A percentile compares a stretch with the other conserved stretches of the same genome.
Conservation (phyloP, 2,888 invertebrate genomes). For the Chrysodeixis includens region DNA sequence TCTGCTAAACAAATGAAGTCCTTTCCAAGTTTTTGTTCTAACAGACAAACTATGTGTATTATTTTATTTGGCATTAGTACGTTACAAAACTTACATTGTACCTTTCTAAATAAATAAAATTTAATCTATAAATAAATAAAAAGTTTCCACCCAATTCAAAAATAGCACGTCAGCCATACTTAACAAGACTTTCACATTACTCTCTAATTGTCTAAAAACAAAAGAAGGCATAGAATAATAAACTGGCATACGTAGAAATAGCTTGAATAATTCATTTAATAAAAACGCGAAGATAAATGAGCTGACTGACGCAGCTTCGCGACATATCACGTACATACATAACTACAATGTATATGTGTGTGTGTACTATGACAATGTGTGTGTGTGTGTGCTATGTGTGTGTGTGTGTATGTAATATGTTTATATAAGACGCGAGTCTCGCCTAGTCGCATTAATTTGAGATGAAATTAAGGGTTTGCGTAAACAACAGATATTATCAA, state of each 20-base stretch:
- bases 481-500: constrained; percentile 1
- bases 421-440: constrained; percentile 10
- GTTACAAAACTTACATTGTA: too few species aligned
- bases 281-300: constrained; percentile 66
- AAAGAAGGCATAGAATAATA: constrained; percentile 52
- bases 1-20: neutral
- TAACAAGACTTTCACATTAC: constrained; percentile 55
- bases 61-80: too few species aligned
- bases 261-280: constrained; percentile 68
- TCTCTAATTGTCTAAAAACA: constrained; percentile 53
- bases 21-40: too few species aligned
- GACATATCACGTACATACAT: constrained; percentile 47
- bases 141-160: constrained; percentile 14
- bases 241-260: constrained; percentile 55
- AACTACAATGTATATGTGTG: constrained; percentile 13
- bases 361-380: too few species aligned
- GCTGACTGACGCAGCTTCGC: constrained; percentile 59
- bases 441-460: neutral
- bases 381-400: neutral
- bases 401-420: constrained; percentile 6
- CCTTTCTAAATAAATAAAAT: too few species aligned
- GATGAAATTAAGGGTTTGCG: neutral
- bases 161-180: constrained; percentile 12
- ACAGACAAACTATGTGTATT: too few species aligned
- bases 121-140: too few species aligned